Evolutionary conservation across 2,113 vertebrate species (phyloP).

Genomic region (Malurus melanocephalus): DNA sequence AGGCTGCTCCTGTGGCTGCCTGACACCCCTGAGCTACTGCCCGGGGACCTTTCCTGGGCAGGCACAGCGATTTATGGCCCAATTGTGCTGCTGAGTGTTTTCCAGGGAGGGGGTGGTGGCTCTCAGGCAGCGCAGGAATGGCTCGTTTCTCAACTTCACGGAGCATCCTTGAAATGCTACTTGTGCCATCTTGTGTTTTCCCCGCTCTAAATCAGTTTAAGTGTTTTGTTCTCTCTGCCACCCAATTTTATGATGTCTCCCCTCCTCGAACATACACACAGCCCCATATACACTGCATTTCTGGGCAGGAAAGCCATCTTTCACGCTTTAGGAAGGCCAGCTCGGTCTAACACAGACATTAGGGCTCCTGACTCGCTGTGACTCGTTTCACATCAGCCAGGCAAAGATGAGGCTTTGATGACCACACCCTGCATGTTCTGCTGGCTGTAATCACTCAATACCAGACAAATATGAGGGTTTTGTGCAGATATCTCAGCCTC

Average conservation of each 20-base stretch:
- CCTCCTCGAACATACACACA: neutral
- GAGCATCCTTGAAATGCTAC: slow-evolving; percentile 58
- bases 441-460: neutral
- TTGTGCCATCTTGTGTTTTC: slow-evolving; percentile 67
- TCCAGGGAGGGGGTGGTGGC: neutral
- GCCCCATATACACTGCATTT: neutral
- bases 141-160: slow-evolving; percentile 13
- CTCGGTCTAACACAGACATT: neutral
- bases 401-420: neutral
- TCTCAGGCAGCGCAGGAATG: slow-evolving; percentile 25
- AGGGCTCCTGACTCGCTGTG: neutral
- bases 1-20: neutral
- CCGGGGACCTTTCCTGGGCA: neutral
- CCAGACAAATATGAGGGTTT: neutral
- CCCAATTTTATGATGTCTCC: neutral
- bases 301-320: neutral
- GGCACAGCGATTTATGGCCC: neutral
- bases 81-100: neutral
- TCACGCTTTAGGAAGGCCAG: neutral
- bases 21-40: neutral
- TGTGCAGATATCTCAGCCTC: neutral
- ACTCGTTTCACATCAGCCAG: neutral
- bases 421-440: neutral
- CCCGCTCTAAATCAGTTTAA: slow-evolving; percentile 58
- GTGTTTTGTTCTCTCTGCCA: slow-evolving; percentile 47